Base-by-base conservation (phyloP, 64 coral and sea anemone species). In the Pocillopora verrucosa region DNA sequence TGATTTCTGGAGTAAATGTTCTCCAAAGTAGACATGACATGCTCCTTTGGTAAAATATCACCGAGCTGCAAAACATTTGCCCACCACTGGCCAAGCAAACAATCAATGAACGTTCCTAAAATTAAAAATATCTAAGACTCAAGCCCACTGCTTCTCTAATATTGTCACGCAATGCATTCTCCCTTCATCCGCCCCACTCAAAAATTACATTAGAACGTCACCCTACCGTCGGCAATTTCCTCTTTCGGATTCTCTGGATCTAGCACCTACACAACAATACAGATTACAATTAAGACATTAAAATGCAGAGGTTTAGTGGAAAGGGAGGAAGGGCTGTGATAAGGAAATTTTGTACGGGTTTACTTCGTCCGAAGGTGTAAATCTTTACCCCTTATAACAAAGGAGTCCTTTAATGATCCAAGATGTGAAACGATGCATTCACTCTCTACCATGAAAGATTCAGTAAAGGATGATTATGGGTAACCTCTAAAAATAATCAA, bases 1-100 rank as follows among this genome's bases (percentile, higher is more conserved):
- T 97, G 92, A 59, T 97, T 97, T 76, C 82, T 88, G 7, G 30
- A 20, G 67, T 94, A 93, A 15, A 97, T 84, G 26, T 76, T 89
- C 6, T 62, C 14, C 16, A 97, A 80, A 12, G 92, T 93, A 17
- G 88, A 91, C 22, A 51, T 38, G 11, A 97, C 80, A 72, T 97
- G 92, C 22, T 97, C 92, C 62, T 84, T 64, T 10, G 88, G 92
- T 16, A 97, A 86, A 38, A 97, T 82, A 25, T 87, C 57, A 10
- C 95, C 95, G 10, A 97, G 72, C 5, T 92, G 91, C 65, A 97
- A 79, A 0, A 88, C 80, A 81, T 91, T 77, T 11, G 95, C 91
- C 95, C 95, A 97, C 95, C 95, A 97, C 84, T 97, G 95, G 20
- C 92, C 95, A 87, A 97, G 36, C 88, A 97, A 64, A 72, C 91